Base-by-base conservation (phyloP, 2,797 vertebrate genomes). In the Merluccius polli region DNA sequence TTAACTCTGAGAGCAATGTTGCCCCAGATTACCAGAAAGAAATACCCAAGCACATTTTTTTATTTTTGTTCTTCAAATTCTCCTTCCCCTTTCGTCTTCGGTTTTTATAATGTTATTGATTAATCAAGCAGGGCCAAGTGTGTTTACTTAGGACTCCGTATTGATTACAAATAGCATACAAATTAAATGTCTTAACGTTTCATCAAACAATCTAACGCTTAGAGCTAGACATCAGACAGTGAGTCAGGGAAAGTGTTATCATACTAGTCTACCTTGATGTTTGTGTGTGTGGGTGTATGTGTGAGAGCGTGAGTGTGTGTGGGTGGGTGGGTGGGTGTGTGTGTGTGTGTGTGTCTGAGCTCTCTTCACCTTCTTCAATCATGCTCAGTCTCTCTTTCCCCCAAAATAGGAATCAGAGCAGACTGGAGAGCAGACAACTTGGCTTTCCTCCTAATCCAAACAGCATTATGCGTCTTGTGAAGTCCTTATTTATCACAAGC, bases 361-460 rank as follows among this genome's bases (percentile, higher is more conserved):
- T 65, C 59, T 27, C 11, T 65, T 27, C 59, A 65, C 24, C 70
- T 77, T 44, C 18, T n/a, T 75, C 70, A 76, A 29, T 59, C 65
- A 33, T 8, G 13, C 29, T 75, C 48, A 13, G 31, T 72, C 0
- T 77, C 67, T 74, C 21, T 77, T 69, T 11, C 13, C 83, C 75
- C 74, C 76, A 76, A 78, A 79, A 77, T 30, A 74, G 59, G 63
- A 83, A 81, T 80, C 73, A 6, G 68, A 84, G 71, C 69, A 78
- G 59, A 65, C 59, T 76, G 75, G 38, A 69, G 44, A 78, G 69
- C 78, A 81, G 78, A 84, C 78, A 35, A 84, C 83, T 84, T 84
- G 78, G 82, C 83, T 83, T 84, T n/a, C 70, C 79, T 85, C 76
- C 79, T 86, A 86, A 89, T 89, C 84, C 85, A 73, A 77, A 82